phyloP scores from a whole-genome alignment of 2,113 vertebrate genomes.

The Axis porcinus region DNA sequence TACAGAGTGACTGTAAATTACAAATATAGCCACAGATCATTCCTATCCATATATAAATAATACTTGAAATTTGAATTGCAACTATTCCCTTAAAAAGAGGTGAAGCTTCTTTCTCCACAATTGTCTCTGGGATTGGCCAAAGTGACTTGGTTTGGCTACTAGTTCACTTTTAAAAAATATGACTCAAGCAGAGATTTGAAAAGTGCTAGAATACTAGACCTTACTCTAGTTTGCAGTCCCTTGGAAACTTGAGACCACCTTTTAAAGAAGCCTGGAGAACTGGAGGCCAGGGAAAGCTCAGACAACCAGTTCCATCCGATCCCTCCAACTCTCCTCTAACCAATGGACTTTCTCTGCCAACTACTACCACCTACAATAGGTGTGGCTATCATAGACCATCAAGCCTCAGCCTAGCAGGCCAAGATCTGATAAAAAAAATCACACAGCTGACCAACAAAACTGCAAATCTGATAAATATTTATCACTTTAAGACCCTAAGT shows the following conservation, averaged over 20 bases:
- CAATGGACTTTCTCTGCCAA: background rate
- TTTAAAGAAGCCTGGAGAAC: background rate
- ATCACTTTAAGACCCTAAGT: background rate
- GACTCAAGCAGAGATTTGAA: background rate
- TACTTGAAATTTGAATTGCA: background rate
- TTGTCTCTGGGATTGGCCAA: background rate
- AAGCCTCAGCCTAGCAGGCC: background rate
- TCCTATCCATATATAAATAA: background rate
- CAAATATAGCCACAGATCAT: background rate
- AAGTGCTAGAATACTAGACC: background rate
- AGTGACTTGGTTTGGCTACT: background rate
- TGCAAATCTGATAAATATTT: background rate
- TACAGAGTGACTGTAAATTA: background rate
- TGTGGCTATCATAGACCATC: background rate
- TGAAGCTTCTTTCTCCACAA: background rate
- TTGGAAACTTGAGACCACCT: background rate
- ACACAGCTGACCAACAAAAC: background rate
- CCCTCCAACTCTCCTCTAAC: background rate
- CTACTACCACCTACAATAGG: rapidly evolving
- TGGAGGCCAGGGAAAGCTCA: background rate
- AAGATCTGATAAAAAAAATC: background rate
- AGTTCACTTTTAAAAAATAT: background rate
- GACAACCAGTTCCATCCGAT: background rate
- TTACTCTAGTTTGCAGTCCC: background rate
- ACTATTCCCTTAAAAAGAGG: background rate